phyloP scores from a whole-genome alignment of 2,888 invertebrate species.

The Cheilosia vulpina region DNA sequence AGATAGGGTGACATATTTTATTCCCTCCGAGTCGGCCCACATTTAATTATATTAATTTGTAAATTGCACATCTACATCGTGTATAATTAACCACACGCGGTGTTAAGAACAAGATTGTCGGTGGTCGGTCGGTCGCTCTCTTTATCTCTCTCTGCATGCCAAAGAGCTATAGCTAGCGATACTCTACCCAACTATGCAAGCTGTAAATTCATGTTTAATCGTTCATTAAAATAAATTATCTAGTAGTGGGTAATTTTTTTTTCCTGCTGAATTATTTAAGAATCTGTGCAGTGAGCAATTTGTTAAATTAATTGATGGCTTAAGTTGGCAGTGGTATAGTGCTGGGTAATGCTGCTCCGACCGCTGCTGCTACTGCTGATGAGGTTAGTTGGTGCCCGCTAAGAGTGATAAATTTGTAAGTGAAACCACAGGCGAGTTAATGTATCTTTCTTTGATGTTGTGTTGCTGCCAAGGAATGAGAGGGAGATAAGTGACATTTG shows the following conservation, averaged over 20 bases:
- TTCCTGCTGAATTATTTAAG: conserved; percentile 69
- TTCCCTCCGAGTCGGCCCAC: neutral
- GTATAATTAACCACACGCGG: conserved; percentile 70
- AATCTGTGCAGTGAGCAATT: conserved; percentile 73
- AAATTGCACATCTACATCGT: conserved; percentile 62
- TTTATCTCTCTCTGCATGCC: conserved; percentile 8
- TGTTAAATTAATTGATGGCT: conserved; percentile 71
- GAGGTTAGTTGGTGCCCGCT: conserved; percentile 8
- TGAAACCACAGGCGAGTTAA: conserved; percentile 61
- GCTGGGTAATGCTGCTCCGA: neutral
- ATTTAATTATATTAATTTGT: conserved; percentile 73
- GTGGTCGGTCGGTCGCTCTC: neutral
- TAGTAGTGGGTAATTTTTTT: conserved; percentile 42
- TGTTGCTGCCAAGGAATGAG: conserved; percentile 18
- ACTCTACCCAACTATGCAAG: conserved; percentile 52
- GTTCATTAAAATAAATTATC: conserved; percentile 75
- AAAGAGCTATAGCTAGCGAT: neutral
- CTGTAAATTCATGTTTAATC: conserved; percentile 73
- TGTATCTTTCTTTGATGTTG: conserved; percentile 42
- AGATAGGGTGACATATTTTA: conserved; percentile 28
- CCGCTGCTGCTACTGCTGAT: neutral
- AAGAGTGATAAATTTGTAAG: conserved; percentile 67
- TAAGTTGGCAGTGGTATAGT: conserved; percentile 18
- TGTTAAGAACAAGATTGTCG: conserved; percentile 67
- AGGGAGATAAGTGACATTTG: conserved; percentile 41